phyloP scores from a whole-genome alignment of 2,113 vertebrate species.

The Phodopus roborovskii region DNA sequence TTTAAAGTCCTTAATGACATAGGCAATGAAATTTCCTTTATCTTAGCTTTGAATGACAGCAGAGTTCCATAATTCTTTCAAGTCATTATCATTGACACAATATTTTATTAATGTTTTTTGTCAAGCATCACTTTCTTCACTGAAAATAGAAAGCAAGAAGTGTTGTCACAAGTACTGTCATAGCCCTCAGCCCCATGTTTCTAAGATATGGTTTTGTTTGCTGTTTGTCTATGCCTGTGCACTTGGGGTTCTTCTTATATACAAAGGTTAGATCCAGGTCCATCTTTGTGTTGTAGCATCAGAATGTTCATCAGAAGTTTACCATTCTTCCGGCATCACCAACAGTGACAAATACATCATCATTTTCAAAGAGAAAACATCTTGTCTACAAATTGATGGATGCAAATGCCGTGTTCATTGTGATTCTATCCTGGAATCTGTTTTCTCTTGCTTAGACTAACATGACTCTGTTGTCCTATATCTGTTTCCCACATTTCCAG shows the following conservation, averaged over 20 bases:
- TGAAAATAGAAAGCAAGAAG: neutral
- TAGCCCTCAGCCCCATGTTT: too few relatives aligned
- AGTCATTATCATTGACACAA: neutral
- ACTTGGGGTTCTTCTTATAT: neutral
- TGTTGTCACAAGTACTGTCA: neutral
- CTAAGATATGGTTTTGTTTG: neutral
- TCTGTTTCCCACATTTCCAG: neutral
- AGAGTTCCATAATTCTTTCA: neutral
- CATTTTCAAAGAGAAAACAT: neutral
- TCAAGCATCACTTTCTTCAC: neutral
- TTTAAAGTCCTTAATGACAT: constrained; percentile 28
- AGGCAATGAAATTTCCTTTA: neutral
- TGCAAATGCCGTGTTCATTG: neutral
- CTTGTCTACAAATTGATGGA: neutral
- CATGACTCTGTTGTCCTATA: too few relatives aligned
- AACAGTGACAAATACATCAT: neutral
- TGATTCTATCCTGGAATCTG: neutral
- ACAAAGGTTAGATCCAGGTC: neutral
- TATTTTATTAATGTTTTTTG: neutral
- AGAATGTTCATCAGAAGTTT: neutral
- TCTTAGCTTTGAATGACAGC: neutral
- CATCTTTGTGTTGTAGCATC: neutral
- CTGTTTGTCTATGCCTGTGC: neutral
- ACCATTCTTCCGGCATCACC: neutral
- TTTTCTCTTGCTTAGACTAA: neutral